Evolutionary conservation across 2,113 vertebrate genomes (phyloP).

Genomic region (Tetrax tetrax): DNA sequence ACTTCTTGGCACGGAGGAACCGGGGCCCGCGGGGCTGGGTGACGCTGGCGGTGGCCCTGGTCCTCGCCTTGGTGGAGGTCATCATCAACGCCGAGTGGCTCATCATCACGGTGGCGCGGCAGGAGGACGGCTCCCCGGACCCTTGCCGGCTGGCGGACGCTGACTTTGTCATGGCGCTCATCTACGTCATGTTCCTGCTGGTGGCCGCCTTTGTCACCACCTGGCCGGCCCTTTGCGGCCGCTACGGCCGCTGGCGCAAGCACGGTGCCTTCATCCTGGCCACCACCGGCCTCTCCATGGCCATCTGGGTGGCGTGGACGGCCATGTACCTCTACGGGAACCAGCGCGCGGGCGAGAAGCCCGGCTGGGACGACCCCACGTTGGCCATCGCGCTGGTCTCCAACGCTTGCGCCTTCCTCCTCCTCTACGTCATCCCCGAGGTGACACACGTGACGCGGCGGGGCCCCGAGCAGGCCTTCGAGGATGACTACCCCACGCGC

Average conservation of each 20-base stretch:
- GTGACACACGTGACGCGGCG: slow-evolving; percentile 78
- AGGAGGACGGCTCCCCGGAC: not conserved
- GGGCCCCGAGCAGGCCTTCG: slow-evolving; percentile 63
- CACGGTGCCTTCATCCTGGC: slow-evolving; percentile 80
- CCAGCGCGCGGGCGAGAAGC: not conserved
- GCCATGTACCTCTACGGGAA: slow-evolving; percentile 93
- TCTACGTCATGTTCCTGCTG: slow-evolving; percentile 91
- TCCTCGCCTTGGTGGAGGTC: slow-evolving; percentile 86
- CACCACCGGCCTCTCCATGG: slow-evolving; percentile 75
- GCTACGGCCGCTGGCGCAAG: slow-evolving; percentile 81
- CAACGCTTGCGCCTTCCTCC: slow-evolving; percentile 86
- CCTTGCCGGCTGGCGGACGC: slow-evolving; percentile 83
- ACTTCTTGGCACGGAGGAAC: slow-evolving; percentile 79
- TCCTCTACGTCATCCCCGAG: slow-evolving; percentile 86
- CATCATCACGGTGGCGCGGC: slow-evolving; percentile 85
- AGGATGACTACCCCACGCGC: slow-evolving; percentile 78
- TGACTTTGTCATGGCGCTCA: slow-evolving; percentile 93
- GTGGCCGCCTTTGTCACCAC: slow-evolving; percentile 70
- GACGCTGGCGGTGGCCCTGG: slow-evolving; percentile 76
- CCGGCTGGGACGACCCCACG: slow-evolving; percentile 89
- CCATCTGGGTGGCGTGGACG: slow-evolving; percentile 91
- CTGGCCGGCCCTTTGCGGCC: slow-evolving; percentile 77
- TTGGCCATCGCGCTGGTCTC: slow-evolving; percentile 89
- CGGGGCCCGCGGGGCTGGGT: slow-evolving; percentile 77
- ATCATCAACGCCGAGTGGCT: slow-evolving; percentile 96